These are phyloP conservation scores for Nerophis ophidion DNA, from an alignment of 2,113 vertebrate genomes.

Conservation along the genomic window DNA sequence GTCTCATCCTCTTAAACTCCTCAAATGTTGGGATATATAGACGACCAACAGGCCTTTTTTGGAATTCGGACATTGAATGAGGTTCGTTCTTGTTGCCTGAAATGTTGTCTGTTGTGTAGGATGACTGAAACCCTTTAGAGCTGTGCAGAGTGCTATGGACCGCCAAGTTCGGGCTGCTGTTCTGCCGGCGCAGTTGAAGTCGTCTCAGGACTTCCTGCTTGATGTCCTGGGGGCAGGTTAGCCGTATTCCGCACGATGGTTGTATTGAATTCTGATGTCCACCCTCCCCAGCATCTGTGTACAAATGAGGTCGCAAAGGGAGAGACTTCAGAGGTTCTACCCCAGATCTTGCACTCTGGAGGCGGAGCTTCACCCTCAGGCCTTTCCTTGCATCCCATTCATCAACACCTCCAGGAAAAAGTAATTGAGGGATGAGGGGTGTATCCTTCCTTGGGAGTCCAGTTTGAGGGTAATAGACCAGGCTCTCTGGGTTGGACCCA, in stretches of 20 bases:
- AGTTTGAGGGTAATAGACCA: slow-evolving; percentile 60
- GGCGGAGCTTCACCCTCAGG: slow-evolving; percentile 79
- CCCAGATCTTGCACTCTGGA: slow-evolving; percentile 72
- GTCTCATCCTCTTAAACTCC: slow-evolving; percentile 84
- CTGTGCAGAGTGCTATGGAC: slow-evolving; percentile 48
- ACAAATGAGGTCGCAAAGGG: slow-evolving; percentile 66
- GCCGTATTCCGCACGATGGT: slow-evolving; percentile 38
- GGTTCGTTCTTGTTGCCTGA: slow-evolving; percentile 26
- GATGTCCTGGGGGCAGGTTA: slow-evolving; percentile 77
- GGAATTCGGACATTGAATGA: slow-evolving; percentile 41
- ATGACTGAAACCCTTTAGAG: slow-evolving; percentile 47
- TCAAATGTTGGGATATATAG: slow-evolving; percentile 84
- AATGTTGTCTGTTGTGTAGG: slow-evolving; percentile 68
- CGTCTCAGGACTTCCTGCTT: slow-evolving; percentile 78
- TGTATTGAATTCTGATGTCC: slow-evolving; percentile 12
- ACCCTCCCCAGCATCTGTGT: slow-evolving; percentile 41
- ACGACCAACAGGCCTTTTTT: slow-evolving; percentile 58
- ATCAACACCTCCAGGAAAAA: slow-evolving; percentile 68
- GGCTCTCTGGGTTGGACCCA: slow-evolving; percentile 50
- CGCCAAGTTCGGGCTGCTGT: slow-evolving; percentile 76
- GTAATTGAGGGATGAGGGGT: slow-evolving; percentile 73
- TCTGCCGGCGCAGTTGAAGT: slow-evolving; percentile 78
- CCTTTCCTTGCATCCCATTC: slow-evolving; percentile 75
- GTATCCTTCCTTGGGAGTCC: slow-evolving; percentile 62
- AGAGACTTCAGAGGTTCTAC: slow-evolving; percentile 68